Percentiles rank a stretch among this genome's conserved stretches.
phyloP scores from a whole-genome alignment of 2,797 vertebrate species.

The Dermochelys coriacea region DNA sequence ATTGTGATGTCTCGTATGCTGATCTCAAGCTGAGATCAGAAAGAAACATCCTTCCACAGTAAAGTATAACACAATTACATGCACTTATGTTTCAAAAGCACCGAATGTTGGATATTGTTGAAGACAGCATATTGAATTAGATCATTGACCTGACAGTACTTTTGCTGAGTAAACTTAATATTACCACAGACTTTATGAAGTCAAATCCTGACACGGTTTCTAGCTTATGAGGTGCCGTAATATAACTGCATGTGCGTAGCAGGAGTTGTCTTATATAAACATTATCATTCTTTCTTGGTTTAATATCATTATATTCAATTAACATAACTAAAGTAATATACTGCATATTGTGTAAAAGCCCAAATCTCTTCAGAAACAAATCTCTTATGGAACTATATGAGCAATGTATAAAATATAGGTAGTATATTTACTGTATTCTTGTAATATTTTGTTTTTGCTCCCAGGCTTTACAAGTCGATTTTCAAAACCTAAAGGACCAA shows the following conservation, averaged over 20 bases:
- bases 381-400: background rate
- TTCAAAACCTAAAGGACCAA: slow-evolving; percentile 86
- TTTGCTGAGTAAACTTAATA: background rate
- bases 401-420: background rate
- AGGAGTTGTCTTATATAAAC: background rate
- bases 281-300: background rate
- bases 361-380: background rate
- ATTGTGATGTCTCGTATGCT: background rate
- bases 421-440: background rate
- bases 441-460: slow-evolving; percentile 46
- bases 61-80: background rate
- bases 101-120: background rate
- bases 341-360: background rate
- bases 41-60: background rate
- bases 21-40: background rate
- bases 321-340: background rate
- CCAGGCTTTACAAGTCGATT: slow-evolving; percentile 85
- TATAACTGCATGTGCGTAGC: background rate
- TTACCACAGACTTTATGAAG: background rate
- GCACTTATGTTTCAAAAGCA: background rate
- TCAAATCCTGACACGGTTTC: background rate
- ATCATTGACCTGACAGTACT: background rate
- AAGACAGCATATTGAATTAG: background rate
- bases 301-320: background rate
- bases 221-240: background rate